Conservation (phyloP, 2,888 invertebrate species). For the Melinaea menophilus region DNA sequence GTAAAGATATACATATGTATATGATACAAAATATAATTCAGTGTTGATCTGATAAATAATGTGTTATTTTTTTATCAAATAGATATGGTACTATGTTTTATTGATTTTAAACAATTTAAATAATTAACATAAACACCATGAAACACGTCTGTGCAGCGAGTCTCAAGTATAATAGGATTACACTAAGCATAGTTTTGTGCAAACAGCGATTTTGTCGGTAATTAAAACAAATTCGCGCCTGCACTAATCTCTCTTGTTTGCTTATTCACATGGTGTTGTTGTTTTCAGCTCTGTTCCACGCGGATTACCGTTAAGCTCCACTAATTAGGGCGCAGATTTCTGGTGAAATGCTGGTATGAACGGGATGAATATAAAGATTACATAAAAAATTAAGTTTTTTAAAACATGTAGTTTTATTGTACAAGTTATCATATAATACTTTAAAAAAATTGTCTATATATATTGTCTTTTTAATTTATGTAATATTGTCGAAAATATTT, state of each 20-base stretch:
- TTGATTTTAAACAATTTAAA: too few species aligned
- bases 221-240: constrained; percentile 30
- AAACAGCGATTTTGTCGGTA: constrained; percentile 20
- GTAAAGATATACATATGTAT: too few species aligned
- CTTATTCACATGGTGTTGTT: constrained; percentile 56
- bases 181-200: constrained; percentile 7
- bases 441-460: too few species aligned
- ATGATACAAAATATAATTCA: too few species aligned
- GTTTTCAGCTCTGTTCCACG: constrained; percentile 57
- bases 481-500: too few species aligned
- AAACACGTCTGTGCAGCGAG: neutral
- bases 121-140: neutral
- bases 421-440: neutral
- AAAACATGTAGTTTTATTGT: neutral
- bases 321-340: constrained; percentile 62
- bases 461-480: too few species aligned
- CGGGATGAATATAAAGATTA: neutral
- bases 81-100: too few species aligned
- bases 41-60: too few species aligned
- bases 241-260: constrained; percentile 33
- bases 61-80: too few species aligned
- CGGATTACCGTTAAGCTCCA: constrained; percentile 59
- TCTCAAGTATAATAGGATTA: constrained; percentile 11
- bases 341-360: constrained; percentile 20
- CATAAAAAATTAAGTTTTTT: neutral